Base-by-base conservation (phyloP, 2,113 vertebrate genomes). In the Malurus alboscapulatus region DNA sequence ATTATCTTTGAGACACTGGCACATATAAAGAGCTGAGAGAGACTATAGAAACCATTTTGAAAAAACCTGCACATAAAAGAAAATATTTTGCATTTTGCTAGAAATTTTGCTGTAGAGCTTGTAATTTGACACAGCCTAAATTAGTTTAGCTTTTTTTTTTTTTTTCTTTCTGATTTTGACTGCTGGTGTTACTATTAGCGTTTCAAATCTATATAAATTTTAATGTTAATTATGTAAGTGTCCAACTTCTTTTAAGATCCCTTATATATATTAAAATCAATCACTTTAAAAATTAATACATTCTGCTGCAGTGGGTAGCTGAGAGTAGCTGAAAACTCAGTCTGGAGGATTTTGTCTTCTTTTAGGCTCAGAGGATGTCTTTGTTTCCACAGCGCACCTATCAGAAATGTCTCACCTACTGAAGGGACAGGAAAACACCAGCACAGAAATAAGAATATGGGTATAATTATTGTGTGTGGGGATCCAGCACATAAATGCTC, bases 381-480 rank as follows among this genome's bases (percentile, higher is more conserved):
- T 84, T 65, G 14, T 84, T 75, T 77, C 48, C 42, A 40, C 25
- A 17, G 51, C 17, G 5, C 8, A 2, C 15, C 1, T 47, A 16
- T 24, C 32, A 65, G 67, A 36, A 47, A 15, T 12, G 25, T 36
- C 17, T 20, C 27, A 40, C 24, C 38, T 47, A 5, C 57, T 34
- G 51, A 34, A 48, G 5, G 24, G 27, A 42, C n/a, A n/a, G 18
- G 30, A 73, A 76, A 83, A 65, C 54, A 42, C 20, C 53, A 7
- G 38, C 12, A 22, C 1, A 0, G 21, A 66, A 68, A 36, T 2
- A 53, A 53, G 26, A 80, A 69, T 0, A 2, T 17, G 18, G 36
- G 38, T 57, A 7, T n/a, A 61, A 45, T 53, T 40, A 14, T 7
- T 44, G 47, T 36, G 16, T 55, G 14, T 3, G 2, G 51, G 53